Conservation (phyloP, 1,140 invertebrate genomes). For the Anoplolepis gracilipes region DNA sequence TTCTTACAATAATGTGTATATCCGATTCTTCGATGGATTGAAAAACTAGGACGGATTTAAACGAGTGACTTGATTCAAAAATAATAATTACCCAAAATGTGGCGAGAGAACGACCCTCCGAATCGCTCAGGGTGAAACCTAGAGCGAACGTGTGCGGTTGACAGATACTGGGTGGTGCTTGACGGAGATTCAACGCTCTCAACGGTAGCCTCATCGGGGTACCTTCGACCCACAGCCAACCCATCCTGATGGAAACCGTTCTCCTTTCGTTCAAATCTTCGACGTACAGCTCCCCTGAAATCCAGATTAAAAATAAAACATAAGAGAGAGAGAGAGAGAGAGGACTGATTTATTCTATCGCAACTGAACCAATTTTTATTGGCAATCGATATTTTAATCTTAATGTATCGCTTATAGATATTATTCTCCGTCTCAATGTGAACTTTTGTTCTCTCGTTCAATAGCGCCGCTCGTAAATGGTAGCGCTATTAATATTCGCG, state of each 20-base stretch:
- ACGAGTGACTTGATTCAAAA: neutral
- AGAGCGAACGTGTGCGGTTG: constrained; percentile 82
- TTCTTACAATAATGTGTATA: neutral
- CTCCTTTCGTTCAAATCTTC: constrained; percentile 82
- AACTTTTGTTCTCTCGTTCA: constrained; percentile 31
- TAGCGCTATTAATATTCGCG: constrained; percentile 36
- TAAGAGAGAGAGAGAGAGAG: too few species aligned
- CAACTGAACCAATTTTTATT: constrained; percentile 27
- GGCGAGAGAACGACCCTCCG: constrained; percentile 79
- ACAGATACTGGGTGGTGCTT: constrained; percentile 81
- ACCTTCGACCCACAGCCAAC: constrained; percentile 84
- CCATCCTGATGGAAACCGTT: constrained; percentile 84
- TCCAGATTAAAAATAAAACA: constrained; percentile 41
- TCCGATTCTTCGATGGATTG: neutral
- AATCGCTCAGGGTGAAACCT: constrained; percentile 83
- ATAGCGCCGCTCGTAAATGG: constrained; percentile 26
- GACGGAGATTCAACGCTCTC: constrained; percentile 85
- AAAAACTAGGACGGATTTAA: neutral
- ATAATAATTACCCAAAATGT: constrained; percentile 83
- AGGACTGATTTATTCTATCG: neutral
- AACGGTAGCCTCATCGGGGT: constrained; percentile 83
- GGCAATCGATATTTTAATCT: constrained; percentile 36
- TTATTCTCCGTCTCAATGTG: neutral
- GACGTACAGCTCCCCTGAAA: constrained; percentile 86
- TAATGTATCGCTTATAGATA: neutral